These are phyloP conservation scores for Coboldia fuscipes DNA, from an alignment of 1,140 invertebrate species.

Conservation along the genomic window DNA sequence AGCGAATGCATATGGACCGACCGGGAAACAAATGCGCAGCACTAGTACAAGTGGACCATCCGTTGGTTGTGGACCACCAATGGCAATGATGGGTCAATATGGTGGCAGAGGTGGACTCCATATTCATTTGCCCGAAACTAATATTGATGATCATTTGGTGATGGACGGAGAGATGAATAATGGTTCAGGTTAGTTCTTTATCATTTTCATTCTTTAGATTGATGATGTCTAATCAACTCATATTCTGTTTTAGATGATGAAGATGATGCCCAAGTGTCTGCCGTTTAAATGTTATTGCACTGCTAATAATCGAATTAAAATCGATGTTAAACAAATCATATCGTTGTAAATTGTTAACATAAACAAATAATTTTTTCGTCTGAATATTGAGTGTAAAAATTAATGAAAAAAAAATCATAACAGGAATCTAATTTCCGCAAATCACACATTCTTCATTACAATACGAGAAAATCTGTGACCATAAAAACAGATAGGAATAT, in stretches of 20 bases:
- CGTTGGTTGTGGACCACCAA: conserved; percentile 22
- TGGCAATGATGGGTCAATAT: not conserved
- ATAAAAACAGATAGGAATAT: no score
- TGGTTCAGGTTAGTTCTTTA: not conserved
- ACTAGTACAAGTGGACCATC: conserved; percentile 35
- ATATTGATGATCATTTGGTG: not conserved
- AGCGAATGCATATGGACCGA: conserved; percentile 48
- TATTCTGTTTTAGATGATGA: conserved; percentile 5
- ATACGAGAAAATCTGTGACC: no score
- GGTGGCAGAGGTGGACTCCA: not conserved
- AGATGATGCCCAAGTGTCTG: conserved; percentile 5
- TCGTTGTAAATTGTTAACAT: no score
- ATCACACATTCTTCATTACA: no score
- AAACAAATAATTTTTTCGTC: no score
- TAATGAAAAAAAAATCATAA: no score
- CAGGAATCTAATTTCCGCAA: no score
- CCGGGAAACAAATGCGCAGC: no score
- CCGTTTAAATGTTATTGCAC: conserved; percentile 4
- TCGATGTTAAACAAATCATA: no score
- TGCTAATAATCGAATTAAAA: no score
- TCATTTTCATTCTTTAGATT: not conserved
- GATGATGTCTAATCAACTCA: not conserved
- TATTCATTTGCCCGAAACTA: not conserved
- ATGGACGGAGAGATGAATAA: no score
- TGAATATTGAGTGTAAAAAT: no score